Evolutionary conservation across 2,888 invertebrate species (phyloP).

Genomic region (Ennomos quercinarius): DNA sequence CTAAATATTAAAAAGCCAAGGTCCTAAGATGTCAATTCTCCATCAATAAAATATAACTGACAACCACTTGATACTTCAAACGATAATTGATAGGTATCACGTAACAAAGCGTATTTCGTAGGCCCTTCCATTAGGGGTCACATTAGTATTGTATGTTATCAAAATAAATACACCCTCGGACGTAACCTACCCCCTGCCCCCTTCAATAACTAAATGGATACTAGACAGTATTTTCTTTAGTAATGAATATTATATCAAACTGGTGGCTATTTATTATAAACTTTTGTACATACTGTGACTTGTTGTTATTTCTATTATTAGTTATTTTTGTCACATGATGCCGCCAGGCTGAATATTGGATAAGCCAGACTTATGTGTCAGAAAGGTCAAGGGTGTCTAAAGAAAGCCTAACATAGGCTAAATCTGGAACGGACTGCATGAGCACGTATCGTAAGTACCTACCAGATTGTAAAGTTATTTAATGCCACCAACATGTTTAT

Average conservation of each 20-base stretch:
- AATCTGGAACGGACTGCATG: too few relatives aligned
- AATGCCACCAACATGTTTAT: too few relatives aligned
- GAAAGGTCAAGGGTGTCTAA: too few relatives aligned
- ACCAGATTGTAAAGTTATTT: too few relatives aligned
- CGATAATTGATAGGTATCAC: slow-evolving; percentile 3
- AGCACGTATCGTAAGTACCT: too few relatives aligned
- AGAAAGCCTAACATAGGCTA: too few relatives aligned
- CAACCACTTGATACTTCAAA: slow-evolving; percentile 5
- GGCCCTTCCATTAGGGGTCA: slow-evolving; percentile 6
- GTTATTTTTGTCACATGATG: too few relatives aligned
- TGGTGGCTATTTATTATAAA: neutral
- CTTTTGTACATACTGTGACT: too few relatives aligned
- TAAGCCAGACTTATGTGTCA: too few relatives aligned
- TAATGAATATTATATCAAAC: slow-evolving; percentile 19
- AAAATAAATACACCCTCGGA: slow-evolving; percentile 8
- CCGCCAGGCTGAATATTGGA: too few relatives aligned
- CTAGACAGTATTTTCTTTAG: slow-evolving; percentile 10
- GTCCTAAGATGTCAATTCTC: neutral
- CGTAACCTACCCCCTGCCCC: slow-evolving; percentile 10
- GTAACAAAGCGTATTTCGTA: slow-evolving; percentile 7
- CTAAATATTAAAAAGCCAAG: neutral
- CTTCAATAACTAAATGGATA: slow-evolving; percentile 6
- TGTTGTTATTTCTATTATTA: too few relatives aligned
- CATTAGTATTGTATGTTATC: slow-evolving; percentile 13
- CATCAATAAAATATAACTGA: slow-evolving; percentile 5